phyloP scores from a whole-genome alignment of 2,888 invertebrate species.

The Pheosia tremula region DNA sequence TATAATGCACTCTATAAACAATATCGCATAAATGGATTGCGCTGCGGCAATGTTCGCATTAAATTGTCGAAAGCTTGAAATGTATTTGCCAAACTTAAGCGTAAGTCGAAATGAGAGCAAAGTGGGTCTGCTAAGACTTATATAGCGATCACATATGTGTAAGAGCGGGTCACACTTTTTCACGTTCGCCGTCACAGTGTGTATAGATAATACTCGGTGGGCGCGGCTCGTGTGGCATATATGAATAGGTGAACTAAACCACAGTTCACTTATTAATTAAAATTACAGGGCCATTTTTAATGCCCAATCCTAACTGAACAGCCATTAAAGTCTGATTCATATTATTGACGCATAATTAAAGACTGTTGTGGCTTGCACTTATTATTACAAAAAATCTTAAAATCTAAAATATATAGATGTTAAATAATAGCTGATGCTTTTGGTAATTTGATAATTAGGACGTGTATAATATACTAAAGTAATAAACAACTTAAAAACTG shows the following conservation, averaged over 20 bases:
- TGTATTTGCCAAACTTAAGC: conserved; percentile 78
- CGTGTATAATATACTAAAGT: not conserved
- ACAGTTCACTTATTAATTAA: conserved; percentile 39
- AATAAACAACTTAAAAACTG: not conserved
- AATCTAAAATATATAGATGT: too few relatives aligned
- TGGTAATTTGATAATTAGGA: not conserved
- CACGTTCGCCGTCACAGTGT: conserved; percentile 70
- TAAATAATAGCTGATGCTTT: not conserved
- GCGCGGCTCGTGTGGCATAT: conserved; percentile 63
- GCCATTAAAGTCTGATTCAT: conserved; percentile 4
- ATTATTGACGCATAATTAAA: not conserved
- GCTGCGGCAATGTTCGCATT: conserved; percentile 35
- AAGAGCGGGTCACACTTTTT: conserved; percentile 82
- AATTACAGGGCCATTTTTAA: conserved; percentile 23
- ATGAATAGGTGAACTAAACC: conserved; percentile 24
- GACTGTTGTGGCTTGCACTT: not conserved
- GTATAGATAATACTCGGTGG: conserved; percentile 51
- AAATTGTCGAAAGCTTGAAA: conserved; percentile 50
- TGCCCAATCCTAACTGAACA: conserved; percentile 26
- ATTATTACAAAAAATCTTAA: not conserved
- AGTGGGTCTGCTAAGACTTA: conserved; percentile 76
- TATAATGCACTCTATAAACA: conserved; percentile 34
- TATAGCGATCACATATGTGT: conserved; percentile 83
- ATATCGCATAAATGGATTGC: conserved; percentile 31
- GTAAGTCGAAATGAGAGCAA: conserved; percentile 83